Percentiles rank a stretch among this genome's conserved stretches.
Conservation (phyloP, 2,797 vertebrate genomes). For the Brachyrhaphis roseni region DNA sequence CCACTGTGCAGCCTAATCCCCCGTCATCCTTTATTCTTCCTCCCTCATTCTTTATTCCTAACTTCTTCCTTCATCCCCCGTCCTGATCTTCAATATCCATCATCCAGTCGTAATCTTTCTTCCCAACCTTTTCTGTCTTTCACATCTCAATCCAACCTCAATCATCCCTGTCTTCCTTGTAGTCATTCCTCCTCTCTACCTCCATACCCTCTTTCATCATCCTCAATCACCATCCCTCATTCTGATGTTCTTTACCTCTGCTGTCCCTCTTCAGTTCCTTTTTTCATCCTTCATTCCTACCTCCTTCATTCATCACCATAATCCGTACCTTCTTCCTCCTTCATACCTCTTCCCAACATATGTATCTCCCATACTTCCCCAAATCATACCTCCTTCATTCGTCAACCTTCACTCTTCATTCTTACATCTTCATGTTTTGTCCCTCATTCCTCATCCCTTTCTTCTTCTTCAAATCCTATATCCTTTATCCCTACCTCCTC, state of each 20-base stretch:
- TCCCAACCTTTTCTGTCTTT: neutral
- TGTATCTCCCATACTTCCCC: neutral
- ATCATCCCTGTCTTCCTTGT: neutral
- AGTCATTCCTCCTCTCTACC: neutral
- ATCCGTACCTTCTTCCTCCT: neutral
- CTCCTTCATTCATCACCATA: neutral
- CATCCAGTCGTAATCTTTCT: neutral
- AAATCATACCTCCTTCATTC: neutral
- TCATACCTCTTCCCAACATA: neutral
- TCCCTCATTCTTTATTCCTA: neutral
- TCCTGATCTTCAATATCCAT: neutral
- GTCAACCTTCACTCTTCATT: neutral
- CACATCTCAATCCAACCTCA: neutral
- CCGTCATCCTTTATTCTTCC: neutral
- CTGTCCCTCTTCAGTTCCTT: neutral
- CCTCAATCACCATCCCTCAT: neutral
- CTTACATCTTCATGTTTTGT: neutral
- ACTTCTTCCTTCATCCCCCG: neutral
- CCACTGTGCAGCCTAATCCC: neutral
- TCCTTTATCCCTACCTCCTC: neutral
- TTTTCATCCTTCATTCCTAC: neutral
- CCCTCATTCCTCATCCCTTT: neutral
- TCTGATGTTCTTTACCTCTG: neutral
- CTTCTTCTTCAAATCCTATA: neutral
- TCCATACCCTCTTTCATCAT: neutral